These are phyloP conservation scores for Agraylea sexmaculata DNA, from an alignment of 1,140 invertebrate species.

Conservation along the genomic window DNA sequence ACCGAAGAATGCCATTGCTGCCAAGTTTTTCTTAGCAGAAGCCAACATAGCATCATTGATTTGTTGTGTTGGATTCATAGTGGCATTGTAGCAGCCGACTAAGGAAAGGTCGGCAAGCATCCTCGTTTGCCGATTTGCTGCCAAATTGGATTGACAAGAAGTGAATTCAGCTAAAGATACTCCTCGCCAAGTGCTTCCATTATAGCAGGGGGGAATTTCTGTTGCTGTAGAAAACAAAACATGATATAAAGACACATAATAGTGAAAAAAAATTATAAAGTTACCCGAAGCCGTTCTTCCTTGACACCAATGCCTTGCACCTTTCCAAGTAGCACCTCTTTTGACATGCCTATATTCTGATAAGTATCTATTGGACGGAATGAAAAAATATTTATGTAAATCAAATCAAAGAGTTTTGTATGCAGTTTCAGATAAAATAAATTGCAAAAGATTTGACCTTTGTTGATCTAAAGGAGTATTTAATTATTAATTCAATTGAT, in stretches of 20 bases:
- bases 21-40: conserved; percentile 90
- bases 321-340: conserved; percentile 94
- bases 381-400: conserved; percentile 3
- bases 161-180: conserved; percentile 75
- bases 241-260: neutral
- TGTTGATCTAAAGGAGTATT: too few relatives aligned
- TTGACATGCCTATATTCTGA: conserved; percentile 93
- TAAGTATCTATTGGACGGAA: conserved; percentile 70
- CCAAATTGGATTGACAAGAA: conserved; percentile 82
- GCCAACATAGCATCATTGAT: conserved; percentile 84
- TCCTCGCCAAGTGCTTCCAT: conserved; percentile 48
- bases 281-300: conserved; percentile 65
- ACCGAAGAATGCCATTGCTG: conserved; percentile 93
- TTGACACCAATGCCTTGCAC: conserved; percentile 76
- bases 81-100: conserved; percentile 90
- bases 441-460: too few relatives aligned
- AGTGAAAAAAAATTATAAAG: conserved; percentile 8
- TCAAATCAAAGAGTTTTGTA: neutral
- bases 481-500: too few relatives aligned
- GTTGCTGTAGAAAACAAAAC: conserved; percentile 32
- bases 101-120: conserved; percentile 93
- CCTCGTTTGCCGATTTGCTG: conserved; percentile 89
- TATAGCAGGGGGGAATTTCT: conserved; percentile 70
- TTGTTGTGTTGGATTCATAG: conserved; percentile 69
- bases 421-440: too few relatives aligned